Evolutionary conservation across 2,888 invertebrate species (phyloP).

Genomic region (Campoletis raptor): DNA sequence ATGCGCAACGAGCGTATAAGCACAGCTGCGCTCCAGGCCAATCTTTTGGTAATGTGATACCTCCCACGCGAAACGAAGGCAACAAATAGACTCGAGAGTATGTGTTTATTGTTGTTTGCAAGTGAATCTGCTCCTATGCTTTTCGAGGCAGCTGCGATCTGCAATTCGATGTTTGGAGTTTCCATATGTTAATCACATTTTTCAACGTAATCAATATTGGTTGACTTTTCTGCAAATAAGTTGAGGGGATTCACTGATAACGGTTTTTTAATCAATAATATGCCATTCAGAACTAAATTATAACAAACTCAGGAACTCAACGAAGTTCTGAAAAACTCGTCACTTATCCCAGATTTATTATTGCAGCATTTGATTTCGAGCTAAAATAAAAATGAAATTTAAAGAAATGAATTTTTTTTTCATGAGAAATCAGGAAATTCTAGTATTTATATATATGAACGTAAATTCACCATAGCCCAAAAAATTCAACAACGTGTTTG

Average conservation of each 20-base stretch:
- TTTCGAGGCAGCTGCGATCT: conserved; percentile 25
- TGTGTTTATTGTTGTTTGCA: conserved; percentile 51
- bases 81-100: conserved; percentile 21
- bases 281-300: too few relatives aligned
- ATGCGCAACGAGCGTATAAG: conserved; percentile 46
- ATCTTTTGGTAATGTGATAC: conserved; percentile 61
- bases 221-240: too few relatives aligned
- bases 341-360: too few relatives aligned
- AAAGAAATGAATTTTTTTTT: not conserved
- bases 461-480: not conserved
- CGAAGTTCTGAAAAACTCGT: too few relatives aligned
- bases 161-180: not conserved
- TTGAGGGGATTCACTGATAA: too few relatives aligned
- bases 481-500: not conserved
- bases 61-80: conserved; percentile 39
- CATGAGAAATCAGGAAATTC: too few relatives aligned
- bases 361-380: too few relatives aligned
- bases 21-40: conserved; percentile 41
- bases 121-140: conserved; percentile 37
- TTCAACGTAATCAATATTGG: too few relatives aligned
- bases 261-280: too few relatives aligned
- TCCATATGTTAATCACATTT: too few relatives aligned
- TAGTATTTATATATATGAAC: too few relatives aligned
- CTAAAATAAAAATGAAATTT: not conserved
- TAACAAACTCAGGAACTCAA: too few relatives aligned